These are phyloP conservation scores for Nothobranchius kuhntae DNA, from an alignment of 2,113 vertebrate species.

Conservation along the genomic window DNA sequence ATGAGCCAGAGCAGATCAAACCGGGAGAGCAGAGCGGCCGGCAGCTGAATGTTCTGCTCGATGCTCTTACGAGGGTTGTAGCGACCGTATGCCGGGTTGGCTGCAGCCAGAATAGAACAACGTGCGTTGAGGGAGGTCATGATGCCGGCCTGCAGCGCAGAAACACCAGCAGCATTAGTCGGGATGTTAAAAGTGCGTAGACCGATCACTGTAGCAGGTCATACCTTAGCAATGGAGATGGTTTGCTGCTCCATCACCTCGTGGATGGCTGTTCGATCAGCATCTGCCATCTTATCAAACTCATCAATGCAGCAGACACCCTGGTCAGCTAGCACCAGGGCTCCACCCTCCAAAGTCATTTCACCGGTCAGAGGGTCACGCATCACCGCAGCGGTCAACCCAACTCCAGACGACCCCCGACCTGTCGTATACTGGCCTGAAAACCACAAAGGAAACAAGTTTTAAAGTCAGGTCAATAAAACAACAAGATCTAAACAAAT, in stretches of 20 bases:
- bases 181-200: neutral
- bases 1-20: constrained; percentile 95
- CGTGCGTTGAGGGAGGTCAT: constrained; percentile 92
- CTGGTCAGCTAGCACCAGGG: constrained; percentile 88
- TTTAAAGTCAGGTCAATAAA: too few relatives aligned
- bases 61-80: constrained; percentile 87
- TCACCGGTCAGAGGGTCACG: constrained; percentile 86
- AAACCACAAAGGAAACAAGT: neutral
- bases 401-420: constrained; percentile 89
- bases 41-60: constrained; percentile 91
- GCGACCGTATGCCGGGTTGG: constrained; percentile 92
- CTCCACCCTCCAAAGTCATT: constrained; percentile 89
- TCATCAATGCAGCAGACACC: constrained; percentile 94
- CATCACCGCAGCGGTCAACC: constrained; percentile 90
- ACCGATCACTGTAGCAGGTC: neutral
- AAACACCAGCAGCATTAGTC: neutral
- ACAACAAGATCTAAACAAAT: neutral
- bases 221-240: constrained; percentile 90
- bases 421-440: constrained; percentile 94
- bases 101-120: constrained; percentile 89
- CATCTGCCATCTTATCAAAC: constrained; percentile 94
- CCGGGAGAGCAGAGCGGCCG: constrained; percentile 88
- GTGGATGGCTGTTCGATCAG: constrained; percentile 90
- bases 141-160: constrained; percentile 83
- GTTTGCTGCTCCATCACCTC: constrained; percentile 98